Conservation (phyloP, 2,888 invertebrate species). For the Didymodactylos carnosus region DNA sequence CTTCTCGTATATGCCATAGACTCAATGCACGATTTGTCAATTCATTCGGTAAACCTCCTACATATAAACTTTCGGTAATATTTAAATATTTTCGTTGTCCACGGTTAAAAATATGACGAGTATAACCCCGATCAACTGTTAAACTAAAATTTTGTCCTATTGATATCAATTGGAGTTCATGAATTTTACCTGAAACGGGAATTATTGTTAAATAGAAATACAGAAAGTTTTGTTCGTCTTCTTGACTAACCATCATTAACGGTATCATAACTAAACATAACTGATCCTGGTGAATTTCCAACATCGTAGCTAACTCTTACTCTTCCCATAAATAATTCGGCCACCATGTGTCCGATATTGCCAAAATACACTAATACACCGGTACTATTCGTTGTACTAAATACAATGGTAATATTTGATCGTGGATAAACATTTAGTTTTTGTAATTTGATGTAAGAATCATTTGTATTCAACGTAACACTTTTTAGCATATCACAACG, state of each 20-base stretch:
- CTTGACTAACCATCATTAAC: constrained; percentile 59
- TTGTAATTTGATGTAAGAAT: constrained; percentile 64
- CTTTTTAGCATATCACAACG: constrained; percentile 5
- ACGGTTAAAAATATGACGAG: constrained; percentile 71
- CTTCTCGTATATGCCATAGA: constrained; percentile 52
- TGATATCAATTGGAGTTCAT: constrained; percentile 65
- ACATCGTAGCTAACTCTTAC: constrained; percentile 86
- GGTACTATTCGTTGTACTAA: constrained; percentile 68
- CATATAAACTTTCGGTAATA: constrained; percentile 52
- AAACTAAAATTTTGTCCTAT: constrained; percentile 83
- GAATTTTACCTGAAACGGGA: constrained; percentile 29
- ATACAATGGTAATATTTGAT: constrained; percentile 75
- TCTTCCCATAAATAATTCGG: constrained; percentile 80
- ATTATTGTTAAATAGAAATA: background rate
- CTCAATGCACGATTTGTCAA: constrained; percentile 59
- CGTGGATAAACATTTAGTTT: constrained; percentile 56
- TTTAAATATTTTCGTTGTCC: constrained; percentile 67
- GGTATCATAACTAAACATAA: constrained; percentile 62
- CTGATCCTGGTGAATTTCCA: constrained; percentile 86
- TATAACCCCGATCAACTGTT: constrained; percentile 59
- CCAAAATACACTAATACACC: constrained; percentile 63
- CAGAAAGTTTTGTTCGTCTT: constrained; percentile 9
- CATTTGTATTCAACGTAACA: constrained; percentile 27
- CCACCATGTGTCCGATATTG: constrained; percentile 56
- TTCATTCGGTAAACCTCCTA: constrained; percentile 72